Base-by-base conservation (phyloP, 2,888 invertebrate genomes). In the Mesorhabditis belari region DNA sequence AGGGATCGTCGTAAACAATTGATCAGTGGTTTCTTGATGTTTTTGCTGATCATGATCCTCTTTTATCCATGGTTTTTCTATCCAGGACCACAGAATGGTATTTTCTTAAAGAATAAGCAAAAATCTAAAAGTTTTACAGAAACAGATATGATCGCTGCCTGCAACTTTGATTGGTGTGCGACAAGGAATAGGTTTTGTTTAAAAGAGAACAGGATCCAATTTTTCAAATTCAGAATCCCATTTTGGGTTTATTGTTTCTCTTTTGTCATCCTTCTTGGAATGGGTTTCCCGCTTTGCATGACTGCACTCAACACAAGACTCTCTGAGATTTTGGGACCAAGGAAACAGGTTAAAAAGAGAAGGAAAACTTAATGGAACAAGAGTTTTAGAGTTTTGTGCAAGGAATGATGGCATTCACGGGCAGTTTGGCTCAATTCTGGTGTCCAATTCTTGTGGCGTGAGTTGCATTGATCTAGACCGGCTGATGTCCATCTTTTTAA, bases 271-370 rank as follows among this genome's bases (percentile, higher is more conserved):
- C 49, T 63, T 17, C 55, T 69, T 23, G 69, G 69, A 19, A 28
- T 67, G 17, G 69, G 62, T 5, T 69, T 65, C 21, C 69, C 69
- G 9, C 24, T 65, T 19, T 62, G 66, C 28, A 62, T 63, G 1
- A 63, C 64, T 2, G 57, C 60, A 17, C 55, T 62, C 28, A 64
- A 60, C 24, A 44, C 65, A 1, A 26, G 66, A n/a, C 51, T 67
- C 5, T 66, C 66, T 35, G 62, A 67, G 19, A 61, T 69, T n/a
- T 27, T 69, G 9, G 69, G 69, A 0, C 69, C 69, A 5, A 58
- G 69, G 28, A 67, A 65, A 49, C 69, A 65, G 63, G 62, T 62
- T 66, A 66, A 66, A 52, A n/a, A n/a, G n/a, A n/a, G n/a, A n/a
- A n/a, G n/a, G n/a, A n/a, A n/a, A n/a, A n/a, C n/a, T n/a, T n/a